Evolutionary conservation across 2,888 invertebrate genomes (phyloP).

Genomic region (Trissonchulus latispiculum): DNA sequence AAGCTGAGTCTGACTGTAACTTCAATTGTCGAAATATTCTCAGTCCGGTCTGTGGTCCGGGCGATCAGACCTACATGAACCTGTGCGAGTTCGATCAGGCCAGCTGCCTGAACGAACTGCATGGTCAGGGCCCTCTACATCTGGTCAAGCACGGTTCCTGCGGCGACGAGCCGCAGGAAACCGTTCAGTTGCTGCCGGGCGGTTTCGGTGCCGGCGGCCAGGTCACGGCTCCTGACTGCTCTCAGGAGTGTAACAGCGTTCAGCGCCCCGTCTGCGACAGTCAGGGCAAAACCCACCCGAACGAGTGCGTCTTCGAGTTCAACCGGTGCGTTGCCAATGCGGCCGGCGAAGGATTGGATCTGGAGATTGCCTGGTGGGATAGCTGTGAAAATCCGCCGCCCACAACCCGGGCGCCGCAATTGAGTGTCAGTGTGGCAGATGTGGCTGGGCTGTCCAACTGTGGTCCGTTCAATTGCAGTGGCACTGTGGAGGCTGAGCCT

Average conservation of each 20-base stretch:
- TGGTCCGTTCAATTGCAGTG: neutral
- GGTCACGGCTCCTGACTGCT: neutral
- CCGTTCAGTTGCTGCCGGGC: constrained; percentile 2
- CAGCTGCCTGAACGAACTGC: constrained; percentile 6
- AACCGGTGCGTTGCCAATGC: neutral
- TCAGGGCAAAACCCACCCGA: constrained; percentile 9
- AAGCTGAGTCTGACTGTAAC: neutral
- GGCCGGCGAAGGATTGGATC: neutral
- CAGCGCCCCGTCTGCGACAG: constrained; percentile 14
- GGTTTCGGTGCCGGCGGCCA: neutral
- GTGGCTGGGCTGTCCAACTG: neutral
- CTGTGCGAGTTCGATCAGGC: constrained; percentile 11
- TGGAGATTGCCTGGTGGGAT: neutral
- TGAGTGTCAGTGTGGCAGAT: neutral
- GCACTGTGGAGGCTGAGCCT: neutral
- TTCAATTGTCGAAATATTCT: neutral
- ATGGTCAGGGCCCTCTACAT: neutral
- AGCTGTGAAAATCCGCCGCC: neutral
- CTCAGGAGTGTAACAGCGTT: neutral
- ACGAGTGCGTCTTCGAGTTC: constrained; percentile 12
- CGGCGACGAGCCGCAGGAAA: neutral
- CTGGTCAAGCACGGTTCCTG: neutral
- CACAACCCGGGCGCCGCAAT: neutral
- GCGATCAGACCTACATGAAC: constrained; percentile 1
- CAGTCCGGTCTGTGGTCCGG: constrained; percentile 10